Base-by-base conservation (phyloP, 2,113 vertebrate species). In the Dasyornis broadbenti region DNA sequence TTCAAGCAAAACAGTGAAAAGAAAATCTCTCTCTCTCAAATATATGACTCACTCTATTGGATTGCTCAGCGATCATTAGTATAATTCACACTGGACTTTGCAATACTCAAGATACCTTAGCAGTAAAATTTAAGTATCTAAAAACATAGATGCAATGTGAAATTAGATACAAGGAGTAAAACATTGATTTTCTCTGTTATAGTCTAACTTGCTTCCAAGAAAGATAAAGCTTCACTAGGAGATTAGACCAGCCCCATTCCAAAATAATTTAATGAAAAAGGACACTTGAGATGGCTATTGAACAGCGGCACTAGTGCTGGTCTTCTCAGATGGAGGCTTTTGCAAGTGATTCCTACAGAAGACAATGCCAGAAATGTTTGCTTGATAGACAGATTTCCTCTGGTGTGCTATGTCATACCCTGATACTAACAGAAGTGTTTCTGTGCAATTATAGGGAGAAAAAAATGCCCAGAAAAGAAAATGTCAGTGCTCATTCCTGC, bases 121-220 rank as follows among this genome's bases (percentile, higher is more conserved):
- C 71, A 91, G 89, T 57, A 77, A 95, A 90, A 91, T 87, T 89
- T 92, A 95, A 88, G 68, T 82, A 76, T 52, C 81, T 94, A 77
- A 91, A 96, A 93, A 76, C 77, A 77, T 31, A 63, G 57, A 85
- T 92, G 82, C 86, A 78, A 94, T 70, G 81, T 76, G 77, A 92
- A 92, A 90, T 92, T 92, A 94, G 91, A 91, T 89, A 93, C 77
- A 73, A 90, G 71, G 37, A 94, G 72, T 65, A 89, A 92, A 90
- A 87, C 76, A 95, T 87, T 47, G 15, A 84, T 95, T 91, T 95
- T 90, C 80, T 92, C 61, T 56, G 53, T 96, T 93, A 52, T 83
- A 89, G 82, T 60, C 90, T 82, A 86, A 79, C 89, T 79, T 69
- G 81, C 53, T 93, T 93, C 80, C 90, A 84, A 89, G 93, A 91